Evolutionary conservation across 1,140 invertebrate species (phyloP), one percentile per base, ranked within the genome.

Genomic region (Elysia chlorotica): DNA sequence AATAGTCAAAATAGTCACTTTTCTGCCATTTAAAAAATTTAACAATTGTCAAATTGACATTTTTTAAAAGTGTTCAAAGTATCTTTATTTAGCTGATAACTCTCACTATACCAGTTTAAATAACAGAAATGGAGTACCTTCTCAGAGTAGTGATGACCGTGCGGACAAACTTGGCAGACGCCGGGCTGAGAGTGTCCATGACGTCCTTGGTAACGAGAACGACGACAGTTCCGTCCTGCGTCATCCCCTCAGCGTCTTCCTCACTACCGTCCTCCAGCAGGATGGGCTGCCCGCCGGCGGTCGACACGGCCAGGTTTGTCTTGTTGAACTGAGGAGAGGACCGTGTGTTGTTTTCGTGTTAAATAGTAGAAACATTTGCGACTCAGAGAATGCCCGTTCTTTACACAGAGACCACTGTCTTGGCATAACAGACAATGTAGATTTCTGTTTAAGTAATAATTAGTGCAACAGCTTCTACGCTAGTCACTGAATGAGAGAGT

Each of bases 271-370:
- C 69, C n/a, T 71, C 69, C 25, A 71, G 59, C 14, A 71, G 35
- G 28, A 71, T 71, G 25, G 69, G 69, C 30, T 71, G 69, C 10
- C 69, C 69, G 21, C 69, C 69, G 1, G 69, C 69, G 21, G 69
- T 71, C 4, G 69, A 71, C 56, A 71, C 69, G n/a, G 69, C 69
- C 69, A 71, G 33, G 59, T 71, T 71, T 31, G 69, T 71, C 28
- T 71, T 71, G 36, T 71, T 71, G 28, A 71, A 71, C 69, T 71
- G 68, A 30, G 23, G 62, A 41, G n/a, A n/a, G n/a, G n/a, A n/a
- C n/a, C n/a, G n/a, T n/a, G n/a, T n/a, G n/a, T n/a, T n/a, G n/a
- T n/a, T n/a, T n/a, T n/a, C n/a, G n/a, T n/a, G n/a, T n/a, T n/a
- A n/a, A n/a, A n/a, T n/a, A n/a, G n/a, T n/a, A n/a, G n/a, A n/a